Base-by-base conservation (phyloP, 2,888 invertebrate genomes). In the Exephanes ischioxanthus region DNA sequence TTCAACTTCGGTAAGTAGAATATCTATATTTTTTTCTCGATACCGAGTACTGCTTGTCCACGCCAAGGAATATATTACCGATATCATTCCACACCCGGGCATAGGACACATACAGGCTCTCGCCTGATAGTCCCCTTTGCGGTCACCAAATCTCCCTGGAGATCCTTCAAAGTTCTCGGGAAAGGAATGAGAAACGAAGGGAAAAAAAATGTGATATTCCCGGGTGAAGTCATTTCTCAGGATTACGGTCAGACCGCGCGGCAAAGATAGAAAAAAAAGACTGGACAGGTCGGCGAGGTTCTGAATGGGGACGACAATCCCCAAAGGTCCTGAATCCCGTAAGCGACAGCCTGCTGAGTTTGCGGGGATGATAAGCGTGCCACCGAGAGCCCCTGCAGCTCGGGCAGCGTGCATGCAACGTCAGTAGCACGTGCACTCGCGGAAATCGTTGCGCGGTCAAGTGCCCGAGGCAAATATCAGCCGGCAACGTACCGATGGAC, bases 221-320 rank as follows among this genome's bases (percentile, higher is more conserved):
- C 5, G 41, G 72, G 58, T 55, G 30, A 30, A 61, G 61, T 61
- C 61, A 72, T 72, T 72, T 58, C 41, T 72, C 55, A 72, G 37
- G 53, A 72, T 72, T 58, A 72, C 1, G 37, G 37, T 58, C 55
- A 22, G 61, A 61, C 14, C 55, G 11, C 3, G 71, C 16, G 19
- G 55, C 14, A 14, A 22, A 41, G 71, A 72, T 72, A 72, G 22
- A 19, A 55, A 55, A 72, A 72, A 19, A 55, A 11, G 14, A 37
- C 37, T 11, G 37, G 55, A 55, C 55, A 55, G 53, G 33, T 30
- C 53, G 19, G 11, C 30, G 53, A n/a, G 30, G 11, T 30, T 61
- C 37, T 22, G 19, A 41, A 37, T 22, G 55, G 37, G 58, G 19
- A 55, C 19, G 53, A 58, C 37, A 72, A 72, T 72, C 55, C 55